A percentile compares a stretch with the other conserved stretches of the same genome.
phyloP scores from a whole-genome alignment of 2,113 vertebrate species.

The Macroglossus sobrinus region DNA sequence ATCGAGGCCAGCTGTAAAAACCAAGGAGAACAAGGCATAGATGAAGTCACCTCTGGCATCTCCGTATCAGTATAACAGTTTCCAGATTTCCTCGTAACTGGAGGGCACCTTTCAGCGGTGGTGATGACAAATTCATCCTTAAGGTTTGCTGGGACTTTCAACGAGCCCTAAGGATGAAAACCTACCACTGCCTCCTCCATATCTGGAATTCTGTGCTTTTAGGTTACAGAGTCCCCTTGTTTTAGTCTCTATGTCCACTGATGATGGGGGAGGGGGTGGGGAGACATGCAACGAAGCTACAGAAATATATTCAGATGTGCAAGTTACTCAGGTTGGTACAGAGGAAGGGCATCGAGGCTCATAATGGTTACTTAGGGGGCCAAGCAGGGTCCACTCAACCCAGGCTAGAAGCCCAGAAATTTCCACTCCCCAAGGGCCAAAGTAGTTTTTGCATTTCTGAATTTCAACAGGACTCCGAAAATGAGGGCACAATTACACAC shows the following conservation, averaged over 20 bases:
- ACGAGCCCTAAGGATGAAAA: not conserved
- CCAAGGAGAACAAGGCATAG: not conserved
- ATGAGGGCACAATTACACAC: not conserved
- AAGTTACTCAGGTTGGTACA: not conserved
- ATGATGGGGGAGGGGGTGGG: not conserved
- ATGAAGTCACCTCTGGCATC: not conserved
- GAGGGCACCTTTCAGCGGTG: not conserved
- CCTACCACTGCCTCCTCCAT: fast-evolving
- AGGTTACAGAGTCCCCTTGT: not conserved
- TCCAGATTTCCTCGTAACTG: not conserved
- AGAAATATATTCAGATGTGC: not conserved
- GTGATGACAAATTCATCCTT: not conserved
- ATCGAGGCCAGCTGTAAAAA: not conserved
- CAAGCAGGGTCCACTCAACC: not conserved
- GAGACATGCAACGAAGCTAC: not conserved
- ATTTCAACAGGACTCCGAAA: not conserved
- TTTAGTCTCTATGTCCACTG: not conserved
- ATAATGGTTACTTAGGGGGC: not conserved
- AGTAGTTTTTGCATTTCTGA: not conserved
- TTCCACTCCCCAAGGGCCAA: not conserved
- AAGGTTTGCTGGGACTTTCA: not conserved
- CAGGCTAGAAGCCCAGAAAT: not conserved
- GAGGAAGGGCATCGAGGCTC: not conserved
- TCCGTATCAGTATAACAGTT: not conserved
- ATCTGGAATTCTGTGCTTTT: not conserved